Evolutionary conservation across 2,888 invertebrate genomes (phyloP).

Genomic region (Cantharis rufa): DNA sequence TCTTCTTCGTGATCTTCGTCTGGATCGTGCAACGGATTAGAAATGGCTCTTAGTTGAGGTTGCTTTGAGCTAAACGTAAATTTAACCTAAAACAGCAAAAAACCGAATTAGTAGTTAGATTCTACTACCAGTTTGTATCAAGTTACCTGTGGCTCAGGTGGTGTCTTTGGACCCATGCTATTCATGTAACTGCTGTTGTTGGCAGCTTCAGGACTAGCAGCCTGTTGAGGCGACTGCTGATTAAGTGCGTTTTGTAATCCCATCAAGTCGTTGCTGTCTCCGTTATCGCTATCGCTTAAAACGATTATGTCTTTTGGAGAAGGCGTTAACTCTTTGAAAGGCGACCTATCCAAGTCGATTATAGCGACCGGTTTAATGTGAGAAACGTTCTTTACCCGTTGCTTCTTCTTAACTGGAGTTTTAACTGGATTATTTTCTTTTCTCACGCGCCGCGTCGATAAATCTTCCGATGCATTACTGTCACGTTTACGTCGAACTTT

Average conservation of each 20-base stretch:
- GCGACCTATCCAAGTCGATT: slow-evolving; percentile 83
- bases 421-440: slow-evolving; percentile 50
- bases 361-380: slow-evolving; percentile 78
- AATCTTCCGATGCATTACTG: slow-evolving; percentile 37
- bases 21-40: slow-evolving; percentile 67
- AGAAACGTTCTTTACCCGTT: slow-evolving; percentile 50
- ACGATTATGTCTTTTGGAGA: slow-evolving; percentile 82
- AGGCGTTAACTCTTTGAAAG: slow-evolving; percentile 80
- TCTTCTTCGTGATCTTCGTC: slow-evolving; percentile 52
- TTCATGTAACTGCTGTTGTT: slow-evolving; percentile 43
- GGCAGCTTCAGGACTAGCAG: slow-evolving; percentile 46
- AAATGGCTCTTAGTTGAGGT: slow-evolving; percentile 59
- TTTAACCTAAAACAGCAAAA: slow-evolving; percentile 54
- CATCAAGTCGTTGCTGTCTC: slow-evolving; percentile 33
- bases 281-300: slow-evolving; percentile 78
- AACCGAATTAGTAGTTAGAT: background rate
- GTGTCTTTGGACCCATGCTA: slow-evolving; percentile 71
- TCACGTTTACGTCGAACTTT: slow-evolving; percentile 52
- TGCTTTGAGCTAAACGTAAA: slow-evolving; percentile 63
- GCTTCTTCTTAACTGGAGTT: slow-evolving; percentile 18
- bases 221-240: slow-evolving; percentile 41
- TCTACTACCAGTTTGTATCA: background rate
- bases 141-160: slow-evolving; percentile 70
- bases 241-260: slow-evolving; percentile 35
- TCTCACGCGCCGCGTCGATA: slow-evolving; percentile 51